Conservation (phyloP, 2,888 invertebrate species). For the Heliconius hortense region DNA sequence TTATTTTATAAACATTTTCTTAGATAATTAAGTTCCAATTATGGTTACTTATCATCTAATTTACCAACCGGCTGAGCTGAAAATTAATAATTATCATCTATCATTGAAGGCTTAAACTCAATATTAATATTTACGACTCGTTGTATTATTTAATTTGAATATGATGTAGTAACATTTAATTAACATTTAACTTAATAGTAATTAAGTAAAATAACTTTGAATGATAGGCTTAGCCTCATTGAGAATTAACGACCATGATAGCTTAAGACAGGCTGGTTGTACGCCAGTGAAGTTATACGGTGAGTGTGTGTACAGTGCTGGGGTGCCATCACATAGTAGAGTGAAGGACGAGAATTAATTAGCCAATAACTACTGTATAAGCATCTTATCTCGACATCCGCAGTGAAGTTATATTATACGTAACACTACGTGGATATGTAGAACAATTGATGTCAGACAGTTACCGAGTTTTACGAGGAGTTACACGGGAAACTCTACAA, state of each 20-base stretch:
- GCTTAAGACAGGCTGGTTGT: constrained; percentile 19
- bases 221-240: constrained; percentile 26
- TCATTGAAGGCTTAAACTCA: too few species aligned
- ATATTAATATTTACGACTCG: too few species aligned
- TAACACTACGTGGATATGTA: constrained; percentile 31
- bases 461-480: constrained; percentile 25
- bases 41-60: too few species aligned
- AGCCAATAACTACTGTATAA: constrained; percentile 42
- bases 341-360: constrained; percentile 41
- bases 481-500: constrained; percentile 16
- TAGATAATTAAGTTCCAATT: too few species aligned
- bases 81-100: too few species aligned
- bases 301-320: constrained; percentile 39
- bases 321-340: constrained; percentile 40
- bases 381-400: constrained; percentile 39
- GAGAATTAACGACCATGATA: constrained; percentile 36
- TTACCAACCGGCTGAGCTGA: too few species aligned
- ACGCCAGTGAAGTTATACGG: constrained; percentile 38
- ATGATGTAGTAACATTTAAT: too few species aligned
- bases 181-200: too few species aligned
- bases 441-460: constrained; percentile 19
- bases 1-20: too few species aligned
- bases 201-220: constrained; percentile 9
- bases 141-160: not conserved
- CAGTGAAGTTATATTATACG: constrained; percentile 33